Conservation (phyloP, 2,113 vertebrate genomes). For the Salvelinus fontinalis region DNA sequence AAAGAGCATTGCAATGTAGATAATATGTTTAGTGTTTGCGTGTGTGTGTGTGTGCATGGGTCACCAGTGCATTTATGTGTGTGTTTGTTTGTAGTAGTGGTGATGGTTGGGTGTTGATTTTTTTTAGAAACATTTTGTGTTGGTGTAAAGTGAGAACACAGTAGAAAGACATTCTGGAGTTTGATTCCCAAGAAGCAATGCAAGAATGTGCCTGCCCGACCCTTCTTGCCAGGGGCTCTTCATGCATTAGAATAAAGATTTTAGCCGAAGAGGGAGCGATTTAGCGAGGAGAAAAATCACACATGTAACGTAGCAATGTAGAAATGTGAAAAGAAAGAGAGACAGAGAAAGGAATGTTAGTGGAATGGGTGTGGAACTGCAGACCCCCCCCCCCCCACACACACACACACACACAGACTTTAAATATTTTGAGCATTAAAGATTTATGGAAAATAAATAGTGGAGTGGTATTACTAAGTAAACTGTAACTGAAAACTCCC, state of each 20-base stretch:
- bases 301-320: constrained; percentile 1
- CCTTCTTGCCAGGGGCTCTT: neutral
- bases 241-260: neutral
- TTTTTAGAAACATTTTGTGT: neutral
- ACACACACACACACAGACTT: too few species aligned
- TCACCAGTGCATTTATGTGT: neutral
- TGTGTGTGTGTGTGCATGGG: neutral
- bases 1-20: too few species aligned
- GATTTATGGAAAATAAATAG: too few species aligned
- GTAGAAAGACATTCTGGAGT: neutral
- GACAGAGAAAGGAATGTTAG: constrained; percentile 18
- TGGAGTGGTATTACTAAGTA: too few species aligned
- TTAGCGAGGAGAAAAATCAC: constrained; percentile 4
- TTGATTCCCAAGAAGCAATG: neutral
- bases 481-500: too few species aligned
- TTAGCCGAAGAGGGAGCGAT: neutral
- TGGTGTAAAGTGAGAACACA: neutral
- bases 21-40: neutral
- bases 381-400: neutral
- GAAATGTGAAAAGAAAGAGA: constrained; percentile 17
- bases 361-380: constrained; percentile 29
- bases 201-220: constrained; percentile 15
- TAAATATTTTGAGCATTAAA: too few species aligned
- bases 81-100: neutral
- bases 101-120: neutral